Evolutionary conservation across 1,140 invertebrate genomes (phyloP).

Genomic region (Drosophila asahinai): DNA sequence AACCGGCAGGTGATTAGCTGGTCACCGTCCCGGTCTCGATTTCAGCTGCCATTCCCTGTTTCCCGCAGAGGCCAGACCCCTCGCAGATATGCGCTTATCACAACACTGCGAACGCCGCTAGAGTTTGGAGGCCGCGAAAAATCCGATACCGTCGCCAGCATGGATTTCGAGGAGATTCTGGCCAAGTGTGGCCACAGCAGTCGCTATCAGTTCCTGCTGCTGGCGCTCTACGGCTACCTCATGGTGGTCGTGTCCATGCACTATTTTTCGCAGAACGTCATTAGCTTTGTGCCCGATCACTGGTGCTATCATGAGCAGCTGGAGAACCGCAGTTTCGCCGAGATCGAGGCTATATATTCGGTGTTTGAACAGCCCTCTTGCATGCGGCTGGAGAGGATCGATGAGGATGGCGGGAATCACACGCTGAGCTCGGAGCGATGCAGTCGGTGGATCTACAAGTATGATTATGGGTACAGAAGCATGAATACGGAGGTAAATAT

Average conservation of each 20-base stretch:
- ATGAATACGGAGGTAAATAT: slow-evolving; percentile 85
- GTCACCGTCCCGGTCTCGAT: neutral
- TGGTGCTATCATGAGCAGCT: slow-evolving; percentile 83
- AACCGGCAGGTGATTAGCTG: slow-evolving; percentile 26
- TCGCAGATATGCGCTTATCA: slow-evolving; percentile 46
- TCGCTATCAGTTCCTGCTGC: slow-evolving; percentile 87
- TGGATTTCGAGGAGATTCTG: slow-evolving; percentile 87
- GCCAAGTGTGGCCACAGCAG: slow-evolving; percentile 87
- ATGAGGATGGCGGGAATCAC: slow-evolving; percentile 29
- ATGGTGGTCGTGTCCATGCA: slow-evolving; percentile 85
- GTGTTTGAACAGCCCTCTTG: slow-evolving; percentile 61
- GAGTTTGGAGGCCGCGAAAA: slow-evolving; percentile 7
- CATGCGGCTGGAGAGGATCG: slow-evolving; percentile 49
- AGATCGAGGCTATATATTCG: slow-evolving; percentile 61
- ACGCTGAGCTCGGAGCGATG: slow-evolving; percentile 68
- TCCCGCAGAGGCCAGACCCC: slow-evolving; percentile 25
- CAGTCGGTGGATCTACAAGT: slow-evolving; percentile 86
- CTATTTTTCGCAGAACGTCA: slow-evolving; percentile 87
- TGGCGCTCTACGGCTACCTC: slow-evolving; percentile 75
- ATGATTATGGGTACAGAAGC: slow-evolving; percentile 85
- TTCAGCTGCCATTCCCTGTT: neutral
- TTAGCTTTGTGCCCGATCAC: slow-evolving; percentile 85
- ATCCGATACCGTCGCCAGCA: slow-evolving; percentile 22
- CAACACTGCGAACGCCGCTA: slow-evolving; percentile 16
- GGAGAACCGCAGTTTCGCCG: slow-evolving; percentile 53